Evolutionary conservation across 2,797 vertebrate genomes (phyloP), one percentile per base, ranked within the genome.

Genomic region (Peromyscus melanophrys): DNA sequence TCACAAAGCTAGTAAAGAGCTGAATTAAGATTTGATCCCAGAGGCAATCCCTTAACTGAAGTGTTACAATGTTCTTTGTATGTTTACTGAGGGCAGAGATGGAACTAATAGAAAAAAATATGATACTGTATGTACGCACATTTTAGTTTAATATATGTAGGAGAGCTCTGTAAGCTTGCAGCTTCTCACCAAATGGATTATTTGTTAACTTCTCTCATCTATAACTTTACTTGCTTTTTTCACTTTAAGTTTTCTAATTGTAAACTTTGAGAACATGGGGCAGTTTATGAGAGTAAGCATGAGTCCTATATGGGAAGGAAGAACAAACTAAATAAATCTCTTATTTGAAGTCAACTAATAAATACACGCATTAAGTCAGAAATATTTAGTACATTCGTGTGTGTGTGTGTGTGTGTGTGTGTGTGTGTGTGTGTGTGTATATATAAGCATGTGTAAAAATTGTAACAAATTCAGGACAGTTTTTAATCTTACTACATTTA

Each of bases 131-230:
- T 17, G 10, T 57, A 89, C 21, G 23, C 12, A 76, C 2, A 87
- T 90, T 92, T 97, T 57, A 82, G 29, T 7, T 95, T 49, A 77
- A 43, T 43, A 65, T 49, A 94, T 63, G 57, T 93, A 89, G 2
- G 23, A 65, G 3, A 92, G 78, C 5, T 92, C 73, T 10, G 10
- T 55, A 89, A 90, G 89, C 0, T 83, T 86, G 19, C 29, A 93
- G 43, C 4, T 89, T 8, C 81, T 90, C 37, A 97, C 83, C 5
- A 92, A 92, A 73, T 81, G 3, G 23, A 25, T 25, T 76, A 19
- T 67, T 90, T 4, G 43, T 11, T 59, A 86, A 37, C 34, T 34
- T 76, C 12, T 95, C 90, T 83, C n/a, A 84, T 89, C 40, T 89
- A 3, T 89, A 71, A 73, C 31, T 86, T 43, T 78, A 90, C 83